These are phyloP conservation scores for Tupiocoris notatus DNA, from an alignment of 2,888 invertebrate species.

Conservation along the genomic window DNA sequence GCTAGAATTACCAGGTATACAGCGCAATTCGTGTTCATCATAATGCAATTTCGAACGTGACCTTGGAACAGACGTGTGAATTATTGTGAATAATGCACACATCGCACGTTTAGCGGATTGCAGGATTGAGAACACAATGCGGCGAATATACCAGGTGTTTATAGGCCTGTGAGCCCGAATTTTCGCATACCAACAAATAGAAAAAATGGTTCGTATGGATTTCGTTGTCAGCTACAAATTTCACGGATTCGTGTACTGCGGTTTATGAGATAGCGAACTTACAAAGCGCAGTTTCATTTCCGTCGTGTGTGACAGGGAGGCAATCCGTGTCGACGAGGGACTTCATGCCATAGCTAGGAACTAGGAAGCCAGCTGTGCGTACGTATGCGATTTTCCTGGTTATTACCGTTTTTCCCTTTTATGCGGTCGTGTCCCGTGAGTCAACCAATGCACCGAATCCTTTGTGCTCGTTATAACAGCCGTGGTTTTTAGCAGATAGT, in stretches of 20 bases:
- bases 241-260: background rate
- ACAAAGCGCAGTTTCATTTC: background rate
- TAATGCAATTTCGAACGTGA: too few species aligned
- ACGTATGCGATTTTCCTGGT: background rate
- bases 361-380: background rate
- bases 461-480: conserved; percentile 15
- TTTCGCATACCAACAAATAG: background rate
- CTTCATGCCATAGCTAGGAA: background rate
- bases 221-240: background rate
- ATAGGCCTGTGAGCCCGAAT: background rate
- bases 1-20: too few species aligned
- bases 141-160: too few species aligned
- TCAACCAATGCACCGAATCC: background rate
- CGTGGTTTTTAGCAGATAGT: conserved; percentile 22
- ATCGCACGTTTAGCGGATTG: too few species aligned
- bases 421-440: background rate
- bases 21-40: too few species aligned
- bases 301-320: background rate
- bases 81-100: too few species aligned
- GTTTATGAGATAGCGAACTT: background rate
- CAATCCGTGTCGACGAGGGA: background rate
- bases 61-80: too few species aligned
- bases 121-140: too few species aligned
- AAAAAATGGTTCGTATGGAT: background rate
- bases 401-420: background rate